These are phyloP conservation scores for Erebia epiphron DNA, from an alignment of 2,888 invertebrate genomes.

Conservation along the genomic window DNA sequence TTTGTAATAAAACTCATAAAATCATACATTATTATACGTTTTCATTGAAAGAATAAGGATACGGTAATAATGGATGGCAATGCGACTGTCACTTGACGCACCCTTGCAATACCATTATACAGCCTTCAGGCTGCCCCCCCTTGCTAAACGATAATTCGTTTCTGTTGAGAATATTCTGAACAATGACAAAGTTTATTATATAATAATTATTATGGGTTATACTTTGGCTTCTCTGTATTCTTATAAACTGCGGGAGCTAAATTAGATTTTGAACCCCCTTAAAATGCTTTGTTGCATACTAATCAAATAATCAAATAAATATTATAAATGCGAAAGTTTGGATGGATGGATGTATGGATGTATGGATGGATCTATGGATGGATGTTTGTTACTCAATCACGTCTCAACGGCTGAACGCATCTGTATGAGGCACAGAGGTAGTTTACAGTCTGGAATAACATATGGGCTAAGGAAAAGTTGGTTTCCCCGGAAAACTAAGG, in stretches of 20 bases:
- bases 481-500: no score
- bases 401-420: no score
- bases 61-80: slow-evolving; percentile 71
- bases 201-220: slow-evolving; percentile 8
- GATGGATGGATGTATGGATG: no score
- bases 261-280: background rate
- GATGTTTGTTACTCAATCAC: no score
- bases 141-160: slow-evolving; percentile 58
- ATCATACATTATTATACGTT: no score
- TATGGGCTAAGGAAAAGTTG: no score
- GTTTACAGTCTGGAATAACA: no score
- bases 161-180: slow-evolving; percentile 32
- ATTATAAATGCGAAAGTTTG: no score
- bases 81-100: slow-evolving; percentile 74
- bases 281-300: background rate
- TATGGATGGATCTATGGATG: no score
- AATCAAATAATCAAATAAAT: no score
- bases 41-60: slow-evolving; percentile 56
- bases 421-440: no score
- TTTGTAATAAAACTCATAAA: no score
- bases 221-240: background rate
- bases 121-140: slow-evolving; percentile 56
- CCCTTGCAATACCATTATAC: slow-evolving; percentile 76
- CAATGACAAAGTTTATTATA: background rate
- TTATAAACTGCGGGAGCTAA: background rate